Evolutionary conservation across 2,888 invertebrate genomes (phyloP).

Genomic region (Agrilus mali): DNA sequence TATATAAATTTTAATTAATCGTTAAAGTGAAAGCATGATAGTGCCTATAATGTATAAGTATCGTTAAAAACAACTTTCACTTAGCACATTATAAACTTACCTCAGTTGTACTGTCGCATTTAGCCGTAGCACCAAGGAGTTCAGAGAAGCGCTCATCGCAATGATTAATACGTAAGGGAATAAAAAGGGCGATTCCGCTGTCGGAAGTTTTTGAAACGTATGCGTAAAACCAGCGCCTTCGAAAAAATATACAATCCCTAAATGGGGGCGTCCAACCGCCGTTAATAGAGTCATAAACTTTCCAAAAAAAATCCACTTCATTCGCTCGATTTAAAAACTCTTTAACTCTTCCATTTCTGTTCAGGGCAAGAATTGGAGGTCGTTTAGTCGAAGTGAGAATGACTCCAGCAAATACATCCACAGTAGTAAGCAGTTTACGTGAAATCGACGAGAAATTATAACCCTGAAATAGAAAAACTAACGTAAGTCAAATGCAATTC

Average conservation of each 20-base stretch:
- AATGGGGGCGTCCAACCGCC: slow-evolving; percentile 32
- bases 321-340: slow-evolving; percentile 31
- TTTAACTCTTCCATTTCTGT: slow-evolving; percentile 21
- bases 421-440: slow-evolving; percentile 38
- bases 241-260: slow-evolving; percentile 29
- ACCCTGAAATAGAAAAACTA: too few relatives aligned
- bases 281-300: slow-evolving; percentile 35
- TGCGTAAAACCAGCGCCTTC: slow-evolving; percentile 28
- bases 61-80: too few relatives aligned
- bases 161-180: slow-evolving; percentile 50
- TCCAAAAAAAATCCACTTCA: slow-evolving; percentile 43
- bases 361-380: slow-evolving; percentile 22
- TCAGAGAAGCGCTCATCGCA: slow-evolving; percentile 58
- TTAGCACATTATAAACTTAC: slow-evolving; percentile 24
- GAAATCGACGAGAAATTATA: slow-evolving; percentile 22
- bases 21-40: too few relatives aligned
- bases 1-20: too few relatives aligned
- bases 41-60: too few relatives aligned
- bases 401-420: slow-evolving; percentile 29
- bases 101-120: slow-evolving; percentile 41
- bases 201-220: slow-evolving; percentile 22
- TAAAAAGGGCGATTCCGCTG: slow-evolving; percentile 24
- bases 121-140: slow-evolving; percentile 53
- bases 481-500: slow-evolving; percentile 17
- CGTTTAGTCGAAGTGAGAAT: slow-evolving; percentile 29